Evolutionary conservation across 2,113 vertebrate genomes (phyloP).

Genomic region (Brachypteracias leptosomus): DNA sequence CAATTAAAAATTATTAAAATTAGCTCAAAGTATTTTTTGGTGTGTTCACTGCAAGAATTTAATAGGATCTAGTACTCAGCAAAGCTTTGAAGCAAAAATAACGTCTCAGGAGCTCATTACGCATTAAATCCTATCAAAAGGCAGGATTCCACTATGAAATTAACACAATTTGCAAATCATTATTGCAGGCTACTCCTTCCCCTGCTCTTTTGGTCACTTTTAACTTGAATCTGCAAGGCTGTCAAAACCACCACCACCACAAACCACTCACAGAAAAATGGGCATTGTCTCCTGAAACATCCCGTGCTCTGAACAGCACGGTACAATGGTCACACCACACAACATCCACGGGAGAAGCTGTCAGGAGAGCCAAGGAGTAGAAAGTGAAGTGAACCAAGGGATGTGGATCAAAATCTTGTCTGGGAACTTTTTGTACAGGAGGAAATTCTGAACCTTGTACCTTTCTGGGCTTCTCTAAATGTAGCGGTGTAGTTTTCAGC

Average conservation of each 20-base stretch:
- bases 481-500: neutral
- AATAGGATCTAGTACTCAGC: conserved; percentile 69
- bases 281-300: neutral
- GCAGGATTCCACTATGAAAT: conserved; percentile 66
- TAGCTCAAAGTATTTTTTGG: conserved; percentile 66
- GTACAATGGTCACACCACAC: neutral
- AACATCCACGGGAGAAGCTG: conserved; percentile 10
- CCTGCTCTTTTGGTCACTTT: neutral
- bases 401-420: neutral
- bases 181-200: conserved; percentile 30
- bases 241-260: neutral
- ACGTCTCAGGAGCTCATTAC: conserved; percentile 71
- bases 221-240: neutral
- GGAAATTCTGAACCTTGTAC: neutral
- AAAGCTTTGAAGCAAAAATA: conserved; percentile 73
- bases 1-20: conserved; percentile 74
- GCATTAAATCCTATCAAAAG: conserved; percentile 72
- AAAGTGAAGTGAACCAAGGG: conserved; percentile 24
- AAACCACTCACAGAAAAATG: neutral
- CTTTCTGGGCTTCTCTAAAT: neutral
- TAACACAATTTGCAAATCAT: conserved; percentile 68
- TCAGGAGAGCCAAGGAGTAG: neutral
- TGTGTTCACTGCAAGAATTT: conserved; percentile 60
- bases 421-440: neutral
- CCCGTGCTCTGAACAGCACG: neutral